Base-by-base conservation (phyloP, 2,797 vertebrate species). In the Ataeniobius toweri region DNA sequence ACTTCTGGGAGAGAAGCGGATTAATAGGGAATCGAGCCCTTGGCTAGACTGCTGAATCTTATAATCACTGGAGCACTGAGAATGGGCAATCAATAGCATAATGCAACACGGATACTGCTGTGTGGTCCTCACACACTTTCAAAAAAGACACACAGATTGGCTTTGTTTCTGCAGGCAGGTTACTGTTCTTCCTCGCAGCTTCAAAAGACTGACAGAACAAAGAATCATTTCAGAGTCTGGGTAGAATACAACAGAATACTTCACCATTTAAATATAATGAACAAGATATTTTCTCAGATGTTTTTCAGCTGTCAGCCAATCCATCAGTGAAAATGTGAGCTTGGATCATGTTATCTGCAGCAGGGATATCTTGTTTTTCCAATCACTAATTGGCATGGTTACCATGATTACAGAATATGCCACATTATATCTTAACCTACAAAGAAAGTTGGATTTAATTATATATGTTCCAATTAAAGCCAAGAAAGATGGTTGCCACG, bases 21-120 rank as follows among this genome's bases (percentile, higher is more conserved):
- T 85, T 87, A 87, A 87, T 89, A 80, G 85, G 78, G 72, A 83
- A 58, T 83, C 10, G 20, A 65, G 78, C 48, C n/a, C 5, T 18
- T 61, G 41, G 63, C 75, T 75, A 24, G 74, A 63, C 56, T 41
- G 79, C 79, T 63, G 63, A 85, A 78, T 81, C 67, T 73, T 73
- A 53, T 77, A 86, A 85, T 81, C 74, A 81, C 69, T 78, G 74
- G 74, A 84, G 81, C 76, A 31, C 74, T 39, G 77, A 78, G 78
- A 82, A 80, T 69, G 85, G 78, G 51, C 61, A 41, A 82, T 86
- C 81, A 86, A 77, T 77, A 83, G 73, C 76, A 71, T 41, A 73
- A 73, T 61, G 51, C 58, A 74, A 79, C 78, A 78, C 63, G 78
- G 84, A 58, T 44, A 44, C 73, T 75, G 67, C 26, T 75, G 72